Evolutionary conservation across 2,113 vertebrate genomes (phyloP), one percentile per base, ranked within the genome.

Genomic region (Pluvialis apricaria): DNA sequence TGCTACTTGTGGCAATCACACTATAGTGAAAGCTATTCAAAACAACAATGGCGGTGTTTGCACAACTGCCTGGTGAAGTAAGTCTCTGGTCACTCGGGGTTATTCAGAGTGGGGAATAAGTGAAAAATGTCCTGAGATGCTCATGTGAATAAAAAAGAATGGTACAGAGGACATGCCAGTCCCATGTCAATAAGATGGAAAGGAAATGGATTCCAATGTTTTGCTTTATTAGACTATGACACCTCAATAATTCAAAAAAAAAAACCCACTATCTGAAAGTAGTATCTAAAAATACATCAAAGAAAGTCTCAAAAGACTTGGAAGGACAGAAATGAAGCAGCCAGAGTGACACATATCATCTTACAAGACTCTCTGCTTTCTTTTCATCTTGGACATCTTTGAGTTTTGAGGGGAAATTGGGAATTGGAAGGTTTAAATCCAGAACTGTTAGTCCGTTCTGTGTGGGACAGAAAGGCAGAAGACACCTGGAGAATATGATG

Each of bases 61-160:
- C n/a, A 36, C 2, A 1, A 26, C 20, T 84, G 49, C 34, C 15
- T 66, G 38, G 29, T 54, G 28, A 15, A 34, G 22, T 16, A 21
- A 19, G 24, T 24, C 17, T 64, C 31, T 42, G 31, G 42, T 54
- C 38, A 12, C 32, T 42, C 51, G 25, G 21, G 5, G 9, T 79
- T 79, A 52, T 17, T 51, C 36, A 38, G 52, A 20, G 9, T 21
- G 17, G 17, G 31, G 13, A 61, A 25, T 40, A 54, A 69, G 25
- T 7, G 10, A 12, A 49, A 75, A 45, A 10, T 1, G 0, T 31
- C 69, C 38, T 2, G 1, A 61, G 13, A n/a, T 28, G 14, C 54
- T 75, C 20, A 38, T 1, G 2, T 10, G 24, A 73, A 9, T 66
- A 49, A 71, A 79, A 55, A 40, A 54, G 15, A 54, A 49, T 15